phyloP scores from a whole-genome alignment of 2,797 vertebrate species.

The Heliangelus exortis region DNA sequence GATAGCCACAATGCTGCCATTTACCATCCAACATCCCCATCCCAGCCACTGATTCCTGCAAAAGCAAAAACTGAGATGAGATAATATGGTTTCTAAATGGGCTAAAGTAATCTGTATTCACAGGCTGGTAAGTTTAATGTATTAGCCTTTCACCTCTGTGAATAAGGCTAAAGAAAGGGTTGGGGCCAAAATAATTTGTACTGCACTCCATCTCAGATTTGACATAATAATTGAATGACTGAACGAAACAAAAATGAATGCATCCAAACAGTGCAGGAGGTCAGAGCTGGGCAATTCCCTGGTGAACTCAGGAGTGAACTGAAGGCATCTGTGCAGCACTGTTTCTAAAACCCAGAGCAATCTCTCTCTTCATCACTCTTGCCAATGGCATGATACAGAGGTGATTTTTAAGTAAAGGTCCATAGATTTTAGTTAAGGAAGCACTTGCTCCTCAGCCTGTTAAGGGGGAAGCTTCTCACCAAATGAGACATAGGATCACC shows the following conservation, averaged over 20 bases:
- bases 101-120: neutral
- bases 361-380: neutral
- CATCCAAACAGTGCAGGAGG: neutral
- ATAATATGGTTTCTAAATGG: neutral
- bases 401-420: neutral
- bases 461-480: neutral
- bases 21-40: neutral
- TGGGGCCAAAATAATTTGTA: conserved; percentile 26
- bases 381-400: neutral
- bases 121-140: neutral
- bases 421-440: neutral
- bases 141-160: conserved; percentile 34
- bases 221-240: conserved; percentile 23
- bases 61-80: neutral
- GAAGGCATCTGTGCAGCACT: neutral
- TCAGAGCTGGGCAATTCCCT: neutral
- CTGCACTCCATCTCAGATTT: neutral
- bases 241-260: conserved; percentile 11
- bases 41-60: neutral
- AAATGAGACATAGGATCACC: neutral
- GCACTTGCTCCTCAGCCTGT: neutral
- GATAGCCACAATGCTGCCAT: neutral
- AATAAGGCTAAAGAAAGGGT: conserved; percentile 45
- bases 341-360: neutral
- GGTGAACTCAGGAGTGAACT: neutral